These are phyloP conservation scores for Anguilla rostrata DNA, from an alignment of 2,113 vertebrate genomes.

Conservation along the genomic window DNA sequence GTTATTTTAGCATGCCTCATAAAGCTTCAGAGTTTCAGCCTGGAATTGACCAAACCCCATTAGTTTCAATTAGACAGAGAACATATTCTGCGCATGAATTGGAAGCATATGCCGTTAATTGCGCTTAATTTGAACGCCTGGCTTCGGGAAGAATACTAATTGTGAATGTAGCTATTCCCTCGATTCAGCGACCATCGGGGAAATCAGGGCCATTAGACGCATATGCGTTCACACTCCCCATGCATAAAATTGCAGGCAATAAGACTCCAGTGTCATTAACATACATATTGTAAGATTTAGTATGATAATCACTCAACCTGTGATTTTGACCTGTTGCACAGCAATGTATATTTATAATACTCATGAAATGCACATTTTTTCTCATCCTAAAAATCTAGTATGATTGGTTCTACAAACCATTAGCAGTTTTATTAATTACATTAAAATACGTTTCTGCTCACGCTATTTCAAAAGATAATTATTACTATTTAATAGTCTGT, in stretches of 20 bases:
- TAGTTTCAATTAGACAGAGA: constrained; percentile 42
- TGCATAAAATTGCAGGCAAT: neutral
- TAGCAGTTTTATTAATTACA: neutral
- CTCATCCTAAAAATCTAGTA: neutral
- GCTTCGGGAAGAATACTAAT: constrained; percentile 52
- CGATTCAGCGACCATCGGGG: constrained; percentile 33
- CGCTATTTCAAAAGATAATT: neutral
- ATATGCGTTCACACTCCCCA: constrained; percentile 23
- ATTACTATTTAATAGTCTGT: neutral
- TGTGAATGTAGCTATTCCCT: constrained; percentile 39
- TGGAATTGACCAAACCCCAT: constrained; percentile 30
- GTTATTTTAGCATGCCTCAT: neutral
- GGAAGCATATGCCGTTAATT: constrained; percentile 58
- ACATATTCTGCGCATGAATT: constrained; percentile 40
- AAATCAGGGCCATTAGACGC: constrained; percentile 50
- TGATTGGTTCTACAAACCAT: neutral
- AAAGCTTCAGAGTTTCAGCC: neutral
- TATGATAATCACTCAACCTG: neutral
- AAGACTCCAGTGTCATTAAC: neutral
- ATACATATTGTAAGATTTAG: constrained; percentile 8
- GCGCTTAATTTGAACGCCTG: constrained; percentile 55
- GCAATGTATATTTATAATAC: neutral
- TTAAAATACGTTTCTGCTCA: neutral
- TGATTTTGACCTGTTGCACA: neutral
- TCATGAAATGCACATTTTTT: neutral